Evolutionary conservation across 2,888 invertebrate species (phyloP), one percentile per base, ranked within the genome.

Genomic region (Epinotia brunnichana): DNA sequence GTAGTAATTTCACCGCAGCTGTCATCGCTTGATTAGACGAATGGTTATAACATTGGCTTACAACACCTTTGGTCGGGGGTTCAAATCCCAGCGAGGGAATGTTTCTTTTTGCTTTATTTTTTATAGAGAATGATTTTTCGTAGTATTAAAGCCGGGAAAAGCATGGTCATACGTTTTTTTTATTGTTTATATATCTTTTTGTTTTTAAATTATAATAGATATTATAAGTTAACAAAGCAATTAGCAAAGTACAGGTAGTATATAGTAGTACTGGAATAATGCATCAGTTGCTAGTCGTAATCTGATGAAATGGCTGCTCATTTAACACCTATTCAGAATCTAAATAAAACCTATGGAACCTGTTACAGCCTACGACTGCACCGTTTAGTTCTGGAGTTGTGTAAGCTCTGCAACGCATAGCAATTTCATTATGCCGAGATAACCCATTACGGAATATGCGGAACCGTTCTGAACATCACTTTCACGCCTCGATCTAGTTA

Each of bases 401-500:
- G 70, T 24, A 69, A 69, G 53, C 64, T 21, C 21, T 15, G 53
- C 64, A 57, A 70, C 64, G 70, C 63, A 70, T 63, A 70, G 70
- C 63, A 57, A 56, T 66, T 70, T 59, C 70, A 72, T 67, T 67
- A 72, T 67, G 41, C 44, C 61, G 19, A 44, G 71, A 67, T 72
- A 67, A 72, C 66, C 61, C 71, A 72, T 72, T 72, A 61, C 71
- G 60, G 13, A 67, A 72, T 66, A 66, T 61, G 59, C 64, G 70
- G 70, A 66, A 64, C 39, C 29, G 44, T 48, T 66, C 17, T 35
- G 70, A 59, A 41, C 70, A 66, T 70, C 64, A 70, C 70, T 70
- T 70, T 70, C 70, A 19, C 64, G 29, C 59, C 63, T 44, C 17
- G 70, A 70, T 70, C 70, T 59, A 53, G 51, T 70, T 63, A 63